These are phyloP conservation scores for Rousettus leschenaultii DNA, from an alignment of 2,113 vertebrate species.

Conservation along the genomic window DNA sequence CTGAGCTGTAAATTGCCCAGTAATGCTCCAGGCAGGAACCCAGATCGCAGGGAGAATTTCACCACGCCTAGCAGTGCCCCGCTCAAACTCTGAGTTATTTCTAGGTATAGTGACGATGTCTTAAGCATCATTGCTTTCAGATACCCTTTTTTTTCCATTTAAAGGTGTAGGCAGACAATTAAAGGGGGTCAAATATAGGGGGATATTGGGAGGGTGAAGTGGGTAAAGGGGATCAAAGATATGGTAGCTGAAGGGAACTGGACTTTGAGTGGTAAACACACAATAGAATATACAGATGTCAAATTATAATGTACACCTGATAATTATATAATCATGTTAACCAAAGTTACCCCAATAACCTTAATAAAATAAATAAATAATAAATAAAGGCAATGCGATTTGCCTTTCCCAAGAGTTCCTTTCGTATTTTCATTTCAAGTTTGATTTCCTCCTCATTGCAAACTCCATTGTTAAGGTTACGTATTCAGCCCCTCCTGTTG, in stretches of 20 bases:
- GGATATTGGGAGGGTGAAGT: no score
- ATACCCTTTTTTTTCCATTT: neutral
- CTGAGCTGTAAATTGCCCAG: constrained; percentile 32
- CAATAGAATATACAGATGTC: no score
- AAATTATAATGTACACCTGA: no score
- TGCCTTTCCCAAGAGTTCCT: neutral
- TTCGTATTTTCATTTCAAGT: neutral
- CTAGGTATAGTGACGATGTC: neutral
- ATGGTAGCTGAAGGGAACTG: no score
- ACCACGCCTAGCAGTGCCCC: neutral
- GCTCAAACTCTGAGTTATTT: neutral
- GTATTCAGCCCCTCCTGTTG: neutral
- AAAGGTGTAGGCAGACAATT: neutral
- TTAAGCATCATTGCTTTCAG: constrained; percentile 46
- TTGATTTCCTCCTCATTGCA: neutral
- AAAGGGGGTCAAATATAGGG: no score
- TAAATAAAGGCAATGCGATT: constrained; percentile 17
- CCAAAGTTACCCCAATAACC: no score
- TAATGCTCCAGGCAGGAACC: constrained; percentile 37
- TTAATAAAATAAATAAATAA: no score
- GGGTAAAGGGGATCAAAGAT: no score
- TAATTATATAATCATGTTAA: no score
- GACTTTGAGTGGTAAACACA: no score
- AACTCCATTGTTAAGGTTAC: neutral
- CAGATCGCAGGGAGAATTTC: neutral